Evolutionary conservation across 2,113 vertebrate species (phyloP), one percentile per base, ranked within the genome.

Genomic region (Ameiurus melas): DNA sequence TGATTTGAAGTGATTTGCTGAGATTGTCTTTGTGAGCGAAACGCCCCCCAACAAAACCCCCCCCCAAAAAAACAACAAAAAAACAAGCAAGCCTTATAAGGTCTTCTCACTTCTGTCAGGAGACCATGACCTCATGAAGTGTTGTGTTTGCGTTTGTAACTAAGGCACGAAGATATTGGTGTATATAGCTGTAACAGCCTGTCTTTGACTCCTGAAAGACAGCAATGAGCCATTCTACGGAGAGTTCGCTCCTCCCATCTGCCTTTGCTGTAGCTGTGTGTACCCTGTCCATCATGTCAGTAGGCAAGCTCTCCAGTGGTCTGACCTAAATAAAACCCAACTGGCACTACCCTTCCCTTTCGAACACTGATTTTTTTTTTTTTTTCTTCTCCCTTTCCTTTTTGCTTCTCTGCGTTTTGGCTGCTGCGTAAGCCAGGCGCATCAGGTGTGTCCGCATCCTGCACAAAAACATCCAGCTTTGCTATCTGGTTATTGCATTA

Each of bases 301-400:
- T 70, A 68, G 33, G 75, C 20, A 13, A 22, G 1, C 87, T 84
- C 70, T 53, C 57, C 20, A 77, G 70, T 62, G 81, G 57, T 47
- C 81, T 84, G 80, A 84, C 87, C 87, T 60, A 84, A 64, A 88
- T 88, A 84, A 20, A 88, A 57, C n/a, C 22, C 25, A 25, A 70
- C 62, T 57, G 77, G 20, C n/a, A 70, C 36, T 33, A 19, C 80
- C 4, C 75, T 86, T 12, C 36, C 10, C 14, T 71, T 39, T 55
- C 30, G 10, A 58, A 43, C 3, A 1, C 33, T 6, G n/a, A 36
- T 20, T 62, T 85, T 33, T 39, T 30, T 80, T 53, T 25, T 80
- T 16, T 36, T 43, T n/a, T n/a, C 43, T 9, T 0, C 5, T 39
- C 7, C 22, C 51, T 27, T n/a, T 22, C 57, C 43, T 62, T 36